These are phyloP conservation scores for Paracentrotus lividus DNA, from an alignment of 53 echinoderm and acorn worm species.

Conservation along the genomic window DNA sequence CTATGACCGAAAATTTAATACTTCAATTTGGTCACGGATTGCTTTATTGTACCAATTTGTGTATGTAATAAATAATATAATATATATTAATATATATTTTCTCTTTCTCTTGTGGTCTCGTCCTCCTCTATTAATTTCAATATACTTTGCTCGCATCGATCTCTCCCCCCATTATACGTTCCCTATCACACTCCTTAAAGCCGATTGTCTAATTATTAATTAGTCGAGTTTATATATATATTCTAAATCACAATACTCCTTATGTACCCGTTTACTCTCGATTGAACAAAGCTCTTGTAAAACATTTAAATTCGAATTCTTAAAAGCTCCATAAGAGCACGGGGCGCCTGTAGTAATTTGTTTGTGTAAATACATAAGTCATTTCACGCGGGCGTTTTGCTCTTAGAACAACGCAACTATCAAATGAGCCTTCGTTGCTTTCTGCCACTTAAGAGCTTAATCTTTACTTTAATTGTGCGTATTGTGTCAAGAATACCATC, in stretches of 20 bases:
- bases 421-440: neutral
- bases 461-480: neutral
- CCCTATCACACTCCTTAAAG: conserved; percentile 7
- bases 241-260: neutral
- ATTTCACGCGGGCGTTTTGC: neutral
- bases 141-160: neutral
- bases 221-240: conserved; percentile 42
- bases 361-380: conserved; percentile 13
- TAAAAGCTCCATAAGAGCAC: neutral
- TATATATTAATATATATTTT: no score
- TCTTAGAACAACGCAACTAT: neutral
- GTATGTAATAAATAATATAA: no score
- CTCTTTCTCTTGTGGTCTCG: neutral
- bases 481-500: neutral
- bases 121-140: neutral
- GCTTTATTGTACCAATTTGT: no score
- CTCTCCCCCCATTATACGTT: neutral
- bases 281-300: conserved; percentile 18
- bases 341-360: conserved; percentile 23
- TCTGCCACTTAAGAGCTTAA: neutral
- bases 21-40: no score
- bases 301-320: conserved; percentile 46
- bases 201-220: conserved; percentile 68
- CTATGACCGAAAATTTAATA: no score
- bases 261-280: neutral